These are phyloP conservation scores for Calidris pugnax DNA, from an alignment of 2,113 vertebrate species.

Conservation along the genomic window DNA sequence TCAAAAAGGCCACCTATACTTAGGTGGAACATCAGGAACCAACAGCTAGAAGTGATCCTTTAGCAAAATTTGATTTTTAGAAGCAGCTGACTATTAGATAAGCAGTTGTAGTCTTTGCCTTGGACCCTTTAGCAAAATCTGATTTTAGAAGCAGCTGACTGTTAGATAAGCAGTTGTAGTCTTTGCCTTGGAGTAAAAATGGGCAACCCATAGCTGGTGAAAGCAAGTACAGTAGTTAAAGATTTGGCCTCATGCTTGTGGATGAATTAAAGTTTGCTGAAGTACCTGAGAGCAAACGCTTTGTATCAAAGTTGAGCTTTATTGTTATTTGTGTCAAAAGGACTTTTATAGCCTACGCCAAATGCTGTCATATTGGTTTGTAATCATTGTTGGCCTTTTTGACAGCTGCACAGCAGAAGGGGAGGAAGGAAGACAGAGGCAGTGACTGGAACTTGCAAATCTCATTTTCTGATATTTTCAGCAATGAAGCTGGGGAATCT, in stretches of 20 bases:
- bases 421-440: neutral
- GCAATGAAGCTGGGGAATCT: neutral
- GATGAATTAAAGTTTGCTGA: neutral
- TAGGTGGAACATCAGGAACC: neutral
- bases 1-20: neutral
- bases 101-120: too few species aligned
- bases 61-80: neutral
- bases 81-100: neutral
- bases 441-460: neutral
- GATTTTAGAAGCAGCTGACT: neutral
- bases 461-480: neutral
- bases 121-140: neutral
- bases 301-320: neutral
- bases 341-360: neutral
- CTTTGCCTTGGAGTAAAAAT: neutral
- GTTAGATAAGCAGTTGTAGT: neutral
- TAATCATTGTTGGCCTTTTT: conserved; percentile 16
- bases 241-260: neutral
- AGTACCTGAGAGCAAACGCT: neutral
- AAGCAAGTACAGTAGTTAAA: neutral
- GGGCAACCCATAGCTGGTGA: neutral
- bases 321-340: neutral
- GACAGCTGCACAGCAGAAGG: conserved; percentile 20
- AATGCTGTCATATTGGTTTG: conserved; percentile 10
- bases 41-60: neutral